Base-by-base conservation (phyloP, 2,113 vertebrate genomes). In the Myanophis thanlyinensis region DNA sequence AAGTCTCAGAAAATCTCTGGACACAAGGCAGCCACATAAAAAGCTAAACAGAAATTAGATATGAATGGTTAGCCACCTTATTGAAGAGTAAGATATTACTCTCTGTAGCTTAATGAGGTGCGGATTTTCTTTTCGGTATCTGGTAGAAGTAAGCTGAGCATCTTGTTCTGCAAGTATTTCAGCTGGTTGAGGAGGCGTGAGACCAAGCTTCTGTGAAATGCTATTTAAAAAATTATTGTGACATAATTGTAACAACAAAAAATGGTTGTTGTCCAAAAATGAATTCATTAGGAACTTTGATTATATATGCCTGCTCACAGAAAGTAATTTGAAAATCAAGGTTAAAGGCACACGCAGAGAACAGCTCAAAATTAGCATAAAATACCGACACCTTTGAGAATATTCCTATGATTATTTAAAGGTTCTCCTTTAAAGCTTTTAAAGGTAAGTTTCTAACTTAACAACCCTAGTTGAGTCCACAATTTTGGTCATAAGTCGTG, bases 41-140 rank as follows among this genome's bases (percentile, higher is more conserved):
- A 93, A 86, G 35, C 87, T 89, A 52, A 89, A 51, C 12, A 52
- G 54, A 85, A 47, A 89, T 93, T 59, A 91, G 89, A 93, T 47
- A 89, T 93, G 73, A 85, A 93, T 91, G 87, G 84, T 30, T 49
- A 85, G 25, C 22, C n/a, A 12, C 46, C 23, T 48, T 23, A 49
- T 62, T 89, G 40, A 85, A 53, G 35, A 85, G 35, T 56, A 51
- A 85, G 53, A 67, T 52, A 80, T 59, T 23, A 15, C 2, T 62
- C 3, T n/a, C 47, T n/a, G 35, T 46, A 44, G 62, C 67, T 91
- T 62, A 5, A 1, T 13, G 20, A 22, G 22, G 48, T 47, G n/a
- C 1, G 1, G 23, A n/a, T 49, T 84, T 91, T 59, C 86, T 46
- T 47, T 44, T 44, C 9, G 18, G 87, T 44, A 46, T 7, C 73